Conservation (phyloP, 2,113 vertebrate genomes). For the Sardina pilchardus region DNA sequence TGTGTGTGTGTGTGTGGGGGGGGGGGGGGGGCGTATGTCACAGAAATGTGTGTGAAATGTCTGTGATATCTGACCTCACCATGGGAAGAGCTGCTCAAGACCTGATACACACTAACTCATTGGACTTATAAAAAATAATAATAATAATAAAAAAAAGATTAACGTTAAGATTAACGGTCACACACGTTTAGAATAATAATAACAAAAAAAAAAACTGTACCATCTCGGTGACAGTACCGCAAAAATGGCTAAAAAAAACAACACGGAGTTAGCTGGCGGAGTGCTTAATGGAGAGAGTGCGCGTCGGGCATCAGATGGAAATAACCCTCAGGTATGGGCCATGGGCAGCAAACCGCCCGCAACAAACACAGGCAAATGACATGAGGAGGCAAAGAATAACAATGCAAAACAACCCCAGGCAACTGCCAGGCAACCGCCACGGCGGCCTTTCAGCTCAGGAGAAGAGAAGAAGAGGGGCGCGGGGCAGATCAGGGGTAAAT, state of each 20-base stretch:
- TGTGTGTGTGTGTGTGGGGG: background rate
- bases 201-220: background rate
- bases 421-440: too few relatives aligned
- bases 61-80: background rate
- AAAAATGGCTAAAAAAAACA: background rate
- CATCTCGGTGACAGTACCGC: background rate
- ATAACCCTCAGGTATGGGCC: conserved; percentile 29
- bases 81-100: background rate
- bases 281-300: background rate
- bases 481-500: background rate
- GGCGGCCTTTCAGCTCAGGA: background rate
- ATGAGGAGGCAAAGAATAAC: conserved; percentile 12
- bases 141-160: too few relatives aligned
- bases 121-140: background rate
- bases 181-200: background rate
- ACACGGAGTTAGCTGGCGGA: background rate
- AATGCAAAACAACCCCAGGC: conserved; percentile 34
- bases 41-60: background rate
- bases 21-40: background rate
- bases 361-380: conserved; percentile 47
- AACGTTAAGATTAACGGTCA: background rate
- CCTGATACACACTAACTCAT: background rate
- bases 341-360: conserved; percentile 44
- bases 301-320: conserved; percentile 44
- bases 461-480: background rate